Evolutionary conservation across 1,140 invertebrate species (phyloP), one percentile per base, ranked within the genome.

Genomic region (Drosophila rhopaloa): DNA sequence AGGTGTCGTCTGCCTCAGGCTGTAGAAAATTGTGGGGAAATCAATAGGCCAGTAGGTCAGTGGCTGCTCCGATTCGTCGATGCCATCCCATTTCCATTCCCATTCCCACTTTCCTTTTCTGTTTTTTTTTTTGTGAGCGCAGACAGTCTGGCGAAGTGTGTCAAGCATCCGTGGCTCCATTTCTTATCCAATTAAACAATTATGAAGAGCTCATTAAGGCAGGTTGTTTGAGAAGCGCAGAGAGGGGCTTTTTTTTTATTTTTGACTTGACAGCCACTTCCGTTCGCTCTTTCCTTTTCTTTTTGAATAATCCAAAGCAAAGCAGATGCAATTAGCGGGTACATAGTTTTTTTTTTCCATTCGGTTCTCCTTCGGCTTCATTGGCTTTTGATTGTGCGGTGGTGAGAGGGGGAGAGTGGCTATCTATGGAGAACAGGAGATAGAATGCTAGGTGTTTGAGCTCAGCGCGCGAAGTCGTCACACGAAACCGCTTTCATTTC

Each of bases 401-500:
- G 9, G 24, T 16, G 8, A 5, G 9, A 5, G 11, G 1, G 1
- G 4, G 7, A 6, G 1, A 1, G 16, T 16, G 16, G 43, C 0
- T 11, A 14, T n/a, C 27, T 5, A 35, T 14, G 11, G 4, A 5
- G 29, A 4, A 27, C 41, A 10, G 61, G 8, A 48, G 51, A 72
- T 41, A 48, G 62, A 56, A 79, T 48, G 8, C 59, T 6, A 63
- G 51, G 29, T 65, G 27, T 67, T 59, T n/a, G 24, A 48, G 41
- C 70, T 54, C 57, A 50, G 48, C 46, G 48, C 40, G 43, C 29
- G 14, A 84, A 85, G 82, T 86, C 81, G 70, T 86, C 82, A 88
- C 82, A 82, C 62, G 76, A 86, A 86, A 86, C 84, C 84, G 84
- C 81, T 89, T 88, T 88, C 84, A 88, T 88, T 88, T 88, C 84